Evolutionary conservation across 2,113 vertebrate genomes (phyloP).

Genomic region (Todiramphus saurophagus): DNA sequence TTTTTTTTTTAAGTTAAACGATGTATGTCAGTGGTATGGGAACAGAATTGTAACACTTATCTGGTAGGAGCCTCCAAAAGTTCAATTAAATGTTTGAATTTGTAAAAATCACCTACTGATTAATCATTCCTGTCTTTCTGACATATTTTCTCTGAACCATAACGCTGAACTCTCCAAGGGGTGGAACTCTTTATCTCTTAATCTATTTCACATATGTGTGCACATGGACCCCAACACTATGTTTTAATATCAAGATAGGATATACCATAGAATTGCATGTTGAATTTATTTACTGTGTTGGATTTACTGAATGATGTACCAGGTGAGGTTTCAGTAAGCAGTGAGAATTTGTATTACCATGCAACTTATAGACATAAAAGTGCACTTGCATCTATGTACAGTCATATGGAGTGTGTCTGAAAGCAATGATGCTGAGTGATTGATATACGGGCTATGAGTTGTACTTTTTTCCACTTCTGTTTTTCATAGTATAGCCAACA

Average conservation of each 20-base stretch:
- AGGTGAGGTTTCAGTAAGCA: neutral
- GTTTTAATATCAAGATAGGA: neutral
- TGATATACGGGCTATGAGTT: neutral
- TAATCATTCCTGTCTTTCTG: neutral
- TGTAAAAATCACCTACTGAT: neutral
- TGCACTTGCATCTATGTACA: neutral
- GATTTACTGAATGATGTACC: neutral
- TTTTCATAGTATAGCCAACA: neutral
- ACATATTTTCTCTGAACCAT: neutral
- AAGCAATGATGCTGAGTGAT: neutral
- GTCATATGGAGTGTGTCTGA: neutral
- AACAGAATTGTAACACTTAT: fast-evolving
- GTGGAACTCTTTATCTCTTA: neutral
- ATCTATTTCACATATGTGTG: fast-evolving
- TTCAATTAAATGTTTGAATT: neutral
- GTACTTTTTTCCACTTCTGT: neutral
- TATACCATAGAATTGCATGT: fast-evolving
- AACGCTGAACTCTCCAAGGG: fast-evolving
- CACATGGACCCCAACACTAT: neutral
- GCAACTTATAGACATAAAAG: neutral
- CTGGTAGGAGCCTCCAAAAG: neutral
- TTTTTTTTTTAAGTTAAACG: neutral
- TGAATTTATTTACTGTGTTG: neutral
- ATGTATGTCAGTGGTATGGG: fast-evolving
- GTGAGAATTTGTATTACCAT: neutral